Evolutionary conservation across 2,797 vertebrate genomes (phyloP).

Genomic region (Sebastes steindachneri): DNA sequence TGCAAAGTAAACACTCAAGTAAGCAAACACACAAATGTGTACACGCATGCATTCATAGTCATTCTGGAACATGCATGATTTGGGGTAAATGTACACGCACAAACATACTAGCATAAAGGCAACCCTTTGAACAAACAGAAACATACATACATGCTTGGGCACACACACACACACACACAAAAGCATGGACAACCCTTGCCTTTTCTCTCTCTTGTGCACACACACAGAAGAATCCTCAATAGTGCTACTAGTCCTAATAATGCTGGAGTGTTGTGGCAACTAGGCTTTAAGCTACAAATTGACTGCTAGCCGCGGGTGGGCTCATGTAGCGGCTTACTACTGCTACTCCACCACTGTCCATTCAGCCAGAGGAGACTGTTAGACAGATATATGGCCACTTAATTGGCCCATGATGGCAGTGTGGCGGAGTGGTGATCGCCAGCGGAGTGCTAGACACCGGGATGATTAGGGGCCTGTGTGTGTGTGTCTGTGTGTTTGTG

Average conservation of each 20-base stretch:
- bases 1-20: not conserved
- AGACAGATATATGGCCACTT: conserved; percentile 86
- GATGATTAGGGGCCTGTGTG: conserved; percentile 81
- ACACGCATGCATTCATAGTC: not conserved
- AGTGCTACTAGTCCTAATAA: conserved; percentile 77
- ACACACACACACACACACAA: conserved; percentile 10
- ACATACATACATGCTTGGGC: not conserved
- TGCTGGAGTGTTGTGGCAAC: conserved; percentile 79
- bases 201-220: conserved; percentile 19
- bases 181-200: conserved; percentile 12
- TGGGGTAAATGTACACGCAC: not conserved
- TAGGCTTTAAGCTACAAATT: conserved; percentile 82
- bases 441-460: conserved; percentile 82
- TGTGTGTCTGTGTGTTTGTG: conserved; percentile 51
- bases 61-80: not conserved
- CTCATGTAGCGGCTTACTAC: conserved; percentile 70
- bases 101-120: not conserved
- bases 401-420: conserved; percentile 87
- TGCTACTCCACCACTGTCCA: conserved; percentile 71
- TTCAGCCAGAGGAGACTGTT: conserved; percentile 80
- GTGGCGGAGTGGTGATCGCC: conserved; percentile 83
- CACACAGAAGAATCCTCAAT: conserved; percentile 64
- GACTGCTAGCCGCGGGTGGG: conserved; percentile 76
- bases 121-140: conserved; percentile 17
- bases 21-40: not conserved